Conservation (phyloP, 2,113 vertebrate species). For the Sebastes fasciatus region DNA sequence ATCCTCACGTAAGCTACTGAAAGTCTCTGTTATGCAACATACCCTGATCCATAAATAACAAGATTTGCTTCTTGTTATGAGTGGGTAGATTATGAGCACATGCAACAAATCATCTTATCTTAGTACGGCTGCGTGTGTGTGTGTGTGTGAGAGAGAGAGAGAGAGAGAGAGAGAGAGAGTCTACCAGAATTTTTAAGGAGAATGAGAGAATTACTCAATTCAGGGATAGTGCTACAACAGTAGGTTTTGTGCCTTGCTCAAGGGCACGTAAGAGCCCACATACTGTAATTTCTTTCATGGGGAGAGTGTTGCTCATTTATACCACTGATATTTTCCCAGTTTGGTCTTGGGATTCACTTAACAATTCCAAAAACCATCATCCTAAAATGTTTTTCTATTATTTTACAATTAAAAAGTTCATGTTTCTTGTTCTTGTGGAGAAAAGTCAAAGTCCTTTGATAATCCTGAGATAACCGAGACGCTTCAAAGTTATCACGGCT, state of each 20-base stretch:
- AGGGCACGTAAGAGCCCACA: background rate
- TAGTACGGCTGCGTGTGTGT: constrained; percentile 1
- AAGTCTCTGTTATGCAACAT: constrained; percentile 31
- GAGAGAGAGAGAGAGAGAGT: constrained; percentile 3
- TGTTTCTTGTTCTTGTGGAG: background rate
- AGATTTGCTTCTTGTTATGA: constrained; percentile 52
- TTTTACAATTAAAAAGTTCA: constrained; percentile 18
- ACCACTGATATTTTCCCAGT: background rate
- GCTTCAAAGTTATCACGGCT: constrained; percentile 41
- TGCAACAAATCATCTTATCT: constrained; percentile 70
- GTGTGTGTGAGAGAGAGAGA: background rate
- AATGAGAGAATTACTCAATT: constrained; percentile 5
- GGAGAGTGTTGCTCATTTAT: background rate
- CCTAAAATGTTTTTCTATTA: background rate
- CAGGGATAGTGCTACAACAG: background rate
- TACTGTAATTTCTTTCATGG: background rate
- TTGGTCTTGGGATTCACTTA: background rate
- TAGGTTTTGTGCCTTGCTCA: background rate
- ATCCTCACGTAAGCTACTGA: constrained; percentile 27
- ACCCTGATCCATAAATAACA: constrained; percentile 48
- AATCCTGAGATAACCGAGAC: constrained; percentile 46
- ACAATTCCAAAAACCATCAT: background rate
- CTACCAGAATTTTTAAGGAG: constrained; percentile 13
- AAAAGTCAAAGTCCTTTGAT: constrained; percentile 22
- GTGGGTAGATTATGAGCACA: constrained; percentile 47